phyloP scores from a whole-genome alignment of 2,888 invertebrate genomes.

The Temnothorax ravouxi region DNA sequence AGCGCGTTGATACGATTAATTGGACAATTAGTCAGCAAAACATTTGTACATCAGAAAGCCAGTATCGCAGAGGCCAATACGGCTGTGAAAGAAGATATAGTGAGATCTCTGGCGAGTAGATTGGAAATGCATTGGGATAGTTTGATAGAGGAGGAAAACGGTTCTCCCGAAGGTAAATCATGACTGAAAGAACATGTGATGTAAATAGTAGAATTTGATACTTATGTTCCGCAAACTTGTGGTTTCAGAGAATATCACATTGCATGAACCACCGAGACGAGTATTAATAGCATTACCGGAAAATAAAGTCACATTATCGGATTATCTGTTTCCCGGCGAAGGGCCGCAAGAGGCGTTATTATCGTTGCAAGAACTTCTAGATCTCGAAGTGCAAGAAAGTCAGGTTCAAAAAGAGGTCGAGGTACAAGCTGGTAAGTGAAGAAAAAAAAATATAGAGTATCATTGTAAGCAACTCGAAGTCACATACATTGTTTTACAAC shows the following conservation, averaged over 20 bases:
- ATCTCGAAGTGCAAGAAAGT: conserved; percentile 91
- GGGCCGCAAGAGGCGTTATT: conserved; percentile 93
- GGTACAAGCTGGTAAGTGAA: conserved; percentile 90
- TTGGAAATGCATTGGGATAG: conserved; percentile 98
- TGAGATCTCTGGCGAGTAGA: conserved; percentile 94
- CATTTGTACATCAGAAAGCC: conserved; percentile 93
- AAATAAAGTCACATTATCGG: conserved; percentile 91
- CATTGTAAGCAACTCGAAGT: conserved; percentile 3
- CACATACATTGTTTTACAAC: conserved; percentile 12
- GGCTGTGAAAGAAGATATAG: conserved; percentile 93
- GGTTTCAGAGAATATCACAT: conserved; percentile 90
- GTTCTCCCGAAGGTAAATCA: conserved; percentile 89
- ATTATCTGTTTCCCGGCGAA: conserved; percentile 97
- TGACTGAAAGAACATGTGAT: background rate
- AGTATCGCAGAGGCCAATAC: conserved; percentile 91
- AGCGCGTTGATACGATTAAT: conserved; percentile 91
- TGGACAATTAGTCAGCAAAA: conserved; percentile 91
- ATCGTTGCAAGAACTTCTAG: conserved; percentile 94
- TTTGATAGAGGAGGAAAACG: conserved; percentile 93
- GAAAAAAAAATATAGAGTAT: conserved; percentile 33
- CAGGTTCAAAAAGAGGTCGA: conserved; percentile 92
- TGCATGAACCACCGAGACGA: conserved; percentile 96
- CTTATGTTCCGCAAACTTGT: background rate
- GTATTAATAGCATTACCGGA: conserved; percentile 92
- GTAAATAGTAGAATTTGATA: conserved; percentile 6